Evolutionary conservation across 2,888 invertebrate genomes (phyloP).

Genomic region (Tenodera sinensis): DNA sequence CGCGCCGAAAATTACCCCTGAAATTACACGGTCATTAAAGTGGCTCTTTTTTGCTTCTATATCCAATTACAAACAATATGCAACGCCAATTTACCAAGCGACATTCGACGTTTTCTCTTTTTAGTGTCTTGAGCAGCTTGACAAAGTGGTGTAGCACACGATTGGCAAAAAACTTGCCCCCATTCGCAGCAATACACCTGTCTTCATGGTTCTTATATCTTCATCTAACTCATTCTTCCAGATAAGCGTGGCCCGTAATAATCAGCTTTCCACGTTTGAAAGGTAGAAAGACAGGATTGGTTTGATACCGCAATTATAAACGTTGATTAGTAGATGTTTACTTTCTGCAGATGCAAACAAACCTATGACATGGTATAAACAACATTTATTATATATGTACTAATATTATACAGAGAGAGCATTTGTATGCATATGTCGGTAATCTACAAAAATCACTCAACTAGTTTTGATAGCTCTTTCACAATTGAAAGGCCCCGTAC

Average conservation of each 20-base stretch:
- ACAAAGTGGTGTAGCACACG: not conserved
- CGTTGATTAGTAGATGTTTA: not conserved
- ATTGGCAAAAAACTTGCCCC: not conserved
- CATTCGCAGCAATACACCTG: not conserved
- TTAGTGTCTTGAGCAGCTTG: not conserved
- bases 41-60: not conserved
- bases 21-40: not conserved
- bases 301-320: not conserved
- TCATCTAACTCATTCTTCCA: not conserved
- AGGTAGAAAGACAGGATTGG: not conserved
- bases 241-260: not conserved
- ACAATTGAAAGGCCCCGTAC: no score
- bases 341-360: not conserved
- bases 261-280: not conserved
- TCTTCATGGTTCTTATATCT: not conserved
- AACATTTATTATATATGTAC: no score
- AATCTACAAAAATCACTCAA: no score
- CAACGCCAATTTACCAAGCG: not conserved
- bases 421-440: no score
- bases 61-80: not conserved
- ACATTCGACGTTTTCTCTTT: not conserved
- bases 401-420: no score
- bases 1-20: not conserved
- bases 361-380: no score
- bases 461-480: no score